These are phyloP conservation scores for Itoplectis maculator DNA, from an alignment of 2,888 invertebrate genomes.

Conservation along the genomic window DNA sequence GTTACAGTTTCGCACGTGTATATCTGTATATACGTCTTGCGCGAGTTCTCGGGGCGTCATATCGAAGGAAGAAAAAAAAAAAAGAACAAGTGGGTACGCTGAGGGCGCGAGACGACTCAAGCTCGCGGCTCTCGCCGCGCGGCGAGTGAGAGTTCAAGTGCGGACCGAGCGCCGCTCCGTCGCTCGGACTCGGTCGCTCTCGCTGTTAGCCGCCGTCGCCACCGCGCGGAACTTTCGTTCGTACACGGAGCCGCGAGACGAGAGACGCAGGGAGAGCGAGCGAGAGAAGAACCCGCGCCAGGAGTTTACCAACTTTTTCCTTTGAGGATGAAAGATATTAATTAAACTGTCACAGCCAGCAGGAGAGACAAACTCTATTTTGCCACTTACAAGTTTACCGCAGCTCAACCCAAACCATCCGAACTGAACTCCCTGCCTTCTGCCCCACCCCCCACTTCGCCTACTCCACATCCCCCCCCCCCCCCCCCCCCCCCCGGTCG, in stretches of 20 bases:
- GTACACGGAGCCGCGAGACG: constrained; percentile 4
- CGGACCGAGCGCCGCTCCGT: constrained; percentile 59
- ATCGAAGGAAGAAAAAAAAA: constrained; percentile 41
- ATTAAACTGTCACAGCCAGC: constrained; percentile 84
- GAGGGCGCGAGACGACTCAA: constrained; percentile 33
- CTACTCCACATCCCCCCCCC: background rate
- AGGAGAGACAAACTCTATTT: constrained; percentile 82
- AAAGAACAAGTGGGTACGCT: background rate
- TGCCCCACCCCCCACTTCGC: too few relatives aligned
- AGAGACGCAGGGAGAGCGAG: constrained; percentile 5
- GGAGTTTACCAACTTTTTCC: constrained; percentile 82
- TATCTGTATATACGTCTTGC: background rate
- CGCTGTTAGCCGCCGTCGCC: too few relatives aligned
- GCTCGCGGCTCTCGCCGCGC: too few relatives aligned
- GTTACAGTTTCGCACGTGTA: background rate
- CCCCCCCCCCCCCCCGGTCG: background rate
- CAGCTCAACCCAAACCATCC: constrained; percentile 67
- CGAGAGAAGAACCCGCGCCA: constrained; percentile 65
- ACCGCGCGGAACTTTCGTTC: constrained; percentile 54
- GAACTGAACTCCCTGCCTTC: constrained; percentile 26
- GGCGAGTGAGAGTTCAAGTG: constrained; percentile 74
- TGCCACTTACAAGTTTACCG: constrained; percentile 83
- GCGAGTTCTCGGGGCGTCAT: constrained; percentile 26
- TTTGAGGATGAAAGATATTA: constrained; percentile 83
- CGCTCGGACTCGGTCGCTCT: constrained; percentile 57